Evolutionary conservation across 2,113 vertebrate genomes (phyloP).

Genomic region (Muntiacus reevesi): DNA sequence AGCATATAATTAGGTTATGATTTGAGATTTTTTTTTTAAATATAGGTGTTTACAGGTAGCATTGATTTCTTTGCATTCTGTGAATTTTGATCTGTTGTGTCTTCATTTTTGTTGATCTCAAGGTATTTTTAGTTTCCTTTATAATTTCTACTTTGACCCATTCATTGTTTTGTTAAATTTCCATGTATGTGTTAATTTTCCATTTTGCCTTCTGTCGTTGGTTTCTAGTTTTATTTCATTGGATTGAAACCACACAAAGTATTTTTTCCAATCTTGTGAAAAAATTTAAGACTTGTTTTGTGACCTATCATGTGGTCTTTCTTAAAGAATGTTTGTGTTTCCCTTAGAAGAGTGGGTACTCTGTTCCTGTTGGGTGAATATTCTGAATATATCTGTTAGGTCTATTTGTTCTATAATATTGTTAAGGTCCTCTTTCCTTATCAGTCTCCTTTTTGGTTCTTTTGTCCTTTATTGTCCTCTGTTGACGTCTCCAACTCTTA

Average conservation of each 20-base stretch:
- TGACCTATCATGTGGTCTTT: background rate
- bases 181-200: background rate
- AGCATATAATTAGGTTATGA: background rate
- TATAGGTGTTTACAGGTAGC: background rate
- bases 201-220: background rate
- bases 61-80: background rate
- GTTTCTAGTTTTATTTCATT: background rate
- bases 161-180: background rate
- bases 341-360: background rate
- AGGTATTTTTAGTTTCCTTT: background rate
- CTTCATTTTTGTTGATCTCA: conserved; percentile 19
- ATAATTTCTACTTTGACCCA: background rate
- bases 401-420: background rate
- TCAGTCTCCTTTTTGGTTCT: background rate
- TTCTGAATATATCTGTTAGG: background rate
- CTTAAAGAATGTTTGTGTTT: background rate
- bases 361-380: background rate
- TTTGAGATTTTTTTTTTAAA: background rate
- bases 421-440: background rate
- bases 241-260: background rate
- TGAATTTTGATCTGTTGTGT: background rate
- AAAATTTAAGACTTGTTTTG: background rate
- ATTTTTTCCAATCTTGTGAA: background rate
- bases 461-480: background rate
- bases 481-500: background rate